These are phyloP conservation scores for Plebejus anna DNA, from an alignment of 2,888 invertebrate genomes.

Conservation along the genomic window DNA sequence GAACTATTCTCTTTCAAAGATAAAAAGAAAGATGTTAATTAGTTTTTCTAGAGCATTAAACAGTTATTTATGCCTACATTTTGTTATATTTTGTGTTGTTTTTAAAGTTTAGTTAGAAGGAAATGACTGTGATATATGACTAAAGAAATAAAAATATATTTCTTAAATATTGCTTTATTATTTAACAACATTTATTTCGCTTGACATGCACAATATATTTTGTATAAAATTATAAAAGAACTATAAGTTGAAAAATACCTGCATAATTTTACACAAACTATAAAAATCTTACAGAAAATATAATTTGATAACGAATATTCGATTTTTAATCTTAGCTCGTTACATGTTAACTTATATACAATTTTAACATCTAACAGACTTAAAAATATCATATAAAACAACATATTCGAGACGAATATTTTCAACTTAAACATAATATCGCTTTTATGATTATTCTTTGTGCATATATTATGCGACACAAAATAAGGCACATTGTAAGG, in stretches of 20 bases:
- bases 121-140: conserved; percentile 29
- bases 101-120: conserved; percentile 19
- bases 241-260: background rate
- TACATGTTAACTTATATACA: background rate
- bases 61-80: background rate
- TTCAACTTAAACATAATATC: conserved; percentile 4
- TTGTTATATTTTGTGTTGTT: background rate
- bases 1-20: conserved; percentile 53
- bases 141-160: conserved; percentile 18
- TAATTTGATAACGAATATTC: background rate
- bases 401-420: background rate
- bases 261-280: conserved; percentile 12
- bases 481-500: conserved; percentile 1
- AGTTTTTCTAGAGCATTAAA: background rate
- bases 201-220: background rate
- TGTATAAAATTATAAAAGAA: conserved; percentile 25
- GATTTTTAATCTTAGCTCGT: conserved; percentile 11
- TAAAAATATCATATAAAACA: conserved; percentile 3
- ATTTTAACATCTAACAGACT: conserved; percentile 9
- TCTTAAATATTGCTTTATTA: conserved; percentile 23
- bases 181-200: conserved; percentile 27
- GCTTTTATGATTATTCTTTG: background rate
- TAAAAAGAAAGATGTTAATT: conserved; percentile 45
- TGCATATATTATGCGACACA: background rate
- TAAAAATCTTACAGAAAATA: conserved; percentile 8